Evolutionary conservation across 30 jellyfish, hydroid and myxozoan species (phyloP).

Genomic region (Nemopilema nomurai): DNA sequence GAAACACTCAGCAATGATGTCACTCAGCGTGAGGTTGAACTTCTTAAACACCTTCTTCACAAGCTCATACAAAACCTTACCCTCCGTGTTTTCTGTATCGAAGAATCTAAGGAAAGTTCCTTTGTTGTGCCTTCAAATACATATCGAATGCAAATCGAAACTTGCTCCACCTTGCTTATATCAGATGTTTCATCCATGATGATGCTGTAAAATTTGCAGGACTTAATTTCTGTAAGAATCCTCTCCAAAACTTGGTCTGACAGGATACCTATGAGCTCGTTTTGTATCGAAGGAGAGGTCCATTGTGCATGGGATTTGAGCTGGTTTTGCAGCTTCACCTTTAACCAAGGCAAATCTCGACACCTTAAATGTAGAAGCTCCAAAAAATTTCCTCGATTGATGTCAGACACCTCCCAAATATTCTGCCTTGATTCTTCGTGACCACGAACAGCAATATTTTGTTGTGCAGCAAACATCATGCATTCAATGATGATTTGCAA

Average conservation of each 20-base stretch:
- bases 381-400: conserved; percentile 52
- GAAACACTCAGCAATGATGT: conserved; percentile 42
- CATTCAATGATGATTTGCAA: conserved; percentile 35
- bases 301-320: conserved; percentile 48
- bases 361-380: conserved; percentile 45
- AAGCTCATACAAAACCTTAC: conserved; percentile 14
- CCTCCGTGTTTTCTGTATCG: no score
- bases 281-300: conserved; percentile 54
- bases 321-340: conserved; percentile 44
- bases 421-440: conserved; percentile 23
- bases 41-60: conserved; percentile 28
- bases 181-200: no score
- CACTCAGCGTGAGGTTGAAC: conserved; percentile 5
- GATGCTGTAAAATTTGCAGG: not conserved
- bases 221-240: conserved; percentile 24
- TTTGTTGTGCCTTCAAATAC: no score
- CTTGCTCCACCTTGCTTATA: no score
- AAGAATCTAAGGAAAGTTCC: no score
- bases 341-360: conserved; percentile 53
- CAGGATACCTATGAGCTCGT: conserved; percentile 38
- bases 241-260: conserved; percentile 13
- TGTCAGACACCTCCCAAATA: conserved; percentile 35
- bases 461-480: conserved; percentile 36
- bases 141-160: no score
- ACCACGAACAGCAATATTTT: conserved; percentile 35